Evolutionary conservation across 2,888 invertebrate genomes (phyloP), one percentile per base, ranked within the genome.

Genomic region (Phyllotreta cruciferae): DNA sequence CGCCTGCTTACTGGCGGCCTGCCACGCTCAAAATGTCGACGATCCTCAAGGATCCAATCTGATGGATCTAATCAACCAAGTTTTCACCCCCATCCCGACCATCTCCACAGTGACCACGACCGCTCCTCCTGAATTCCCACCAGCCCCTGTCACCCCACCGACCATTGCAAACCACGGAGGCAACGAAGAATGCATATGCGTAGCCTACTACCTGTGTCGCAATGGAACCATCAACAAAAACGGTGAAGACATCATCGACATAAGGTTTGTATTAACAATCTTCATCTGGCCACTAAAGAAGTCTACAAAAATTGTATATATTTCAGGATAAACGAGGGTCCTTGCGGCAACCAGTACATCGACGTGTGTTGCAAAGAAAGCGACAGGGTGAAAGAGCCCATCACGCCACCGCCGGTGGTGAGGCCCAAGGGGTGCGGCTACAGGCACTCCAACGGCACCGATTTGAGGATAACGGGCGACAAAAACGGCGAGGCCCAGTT

Each of bases 131-230:
- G 24, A 24, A n/a, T n/a, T 24, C 24, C 24, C 24, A n/a, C 24
- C 24, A 24, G 4, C 4, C 2, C 24, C 24, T 24, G 4, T 4
- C 24, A 24, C 24, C 24, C 2, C 24, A 24, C 24, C 24, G 24
- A 4, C 4, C 24, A 24, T 24, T 3, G 24, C 1, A 24, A 24
- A 4, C 24, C 24, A 24, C 24, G 24, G 24, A 24, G 75, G 71
- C 5, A 67, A 66, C 1, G 75, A 68, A 6, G 62, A 66, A 34
- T 93, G 91, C 38, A 86, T 87, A 54, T 94, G 94, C 74, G 93
- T 94, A 0, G 87, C 88, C 0, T 92, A 90, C 75, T 94, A 90
- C 76, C 84, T 90, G 6, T 94, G 94, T 73, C 83, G 86, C 42
- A 81, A 83, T 61, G 87, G 88, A 38, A 85, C 86, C 0, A 85